Conservation (phyloP, 92 coral and sea anemone genomes). For the Hydrozoanthus gracilis region DNA sequence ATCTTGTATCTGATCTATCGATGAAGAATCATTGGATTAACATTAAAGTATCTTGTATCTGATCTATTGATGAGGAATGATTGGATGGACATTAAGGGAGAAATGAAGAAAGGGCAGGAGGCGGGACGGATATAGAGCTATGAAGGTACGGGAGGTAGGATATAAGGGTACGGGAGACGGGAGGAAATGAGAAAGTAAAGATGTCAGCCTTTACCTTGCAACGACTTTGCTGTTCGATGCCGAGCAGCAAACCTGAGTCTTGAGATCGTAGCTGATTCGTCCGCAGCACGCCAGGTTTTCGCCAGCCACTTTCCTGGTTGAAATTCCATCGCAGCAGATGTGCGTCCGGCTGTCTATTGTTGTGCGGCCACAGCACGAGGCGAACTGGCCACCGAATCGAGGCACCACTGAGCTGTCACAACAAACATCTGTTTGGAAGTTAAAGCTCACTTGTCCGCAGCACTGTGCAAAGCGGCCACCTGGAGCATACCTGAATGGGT, state of each 20-base stretch:
- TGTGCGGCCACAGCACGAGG: conserved; percentile 44
- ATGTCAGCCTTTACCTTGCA: no score
- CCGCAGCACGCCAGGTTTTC: conserved; percentile 37
- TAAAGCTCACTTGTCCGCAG: conserved; percentile 38
- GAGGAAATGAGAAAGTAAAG: no score
- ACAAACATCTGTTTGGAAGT: conserved; percentile 43
- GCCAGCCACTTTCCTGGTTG: background rate
- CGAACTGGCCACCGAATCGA: conserved; percentile 31
- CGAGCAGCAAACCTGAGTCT: no score
- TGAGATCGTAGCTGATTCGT: background rate
- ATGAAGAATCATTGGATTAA: background rate
- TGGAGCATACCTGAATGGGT: no score
- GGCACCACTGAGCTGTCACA: conserved; percentile 28
- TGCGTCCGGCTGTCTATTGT: no score
- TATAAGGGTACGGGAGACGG: no score
- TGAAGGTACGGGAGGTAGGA: no score
- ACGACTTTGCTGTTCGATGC: no score
- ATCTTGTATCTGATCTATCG: background rate
- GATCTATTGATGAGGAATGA: background rate
- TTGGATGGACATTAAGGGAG: no score
- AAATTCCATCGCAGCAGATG: background rate
- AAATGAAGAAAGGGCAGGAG: no score
- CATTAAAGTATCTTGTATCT: background rate
- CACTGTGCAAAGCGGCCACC: conserved; percentile 41
- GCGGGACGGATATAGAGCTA: no score